Evolutionary conservation across 2,888 invertebrate species (phyloP), one percentile per base, ranked within the genome.

Genomic region (Asteroscopus sphinx): DNA sequence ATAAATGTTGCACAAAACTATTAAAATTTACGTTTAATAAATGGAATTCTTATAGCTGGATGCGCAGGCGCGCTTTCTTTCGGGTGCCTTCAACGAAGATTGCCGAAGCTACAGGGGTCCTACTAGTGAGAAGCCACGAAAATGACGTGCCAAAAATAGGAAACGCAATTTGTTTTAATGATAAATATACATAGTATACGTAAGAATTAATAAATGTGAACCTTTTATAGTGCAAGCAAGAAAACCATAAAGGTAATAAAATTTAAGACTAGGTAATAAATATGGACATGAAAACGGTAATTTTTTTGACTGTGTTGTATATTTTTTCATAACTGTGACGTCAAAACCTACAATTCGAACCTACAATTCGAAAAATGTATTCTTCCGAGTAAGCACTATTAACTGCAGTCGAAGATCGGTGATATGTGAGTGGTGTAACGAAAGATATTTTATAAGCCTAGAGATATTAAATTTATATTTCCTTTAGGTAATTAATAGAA

Each of bases 31-130:
- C 54, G 32, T 70, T 56, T 45, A 41, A 39, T 49, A 42, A 41
- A 46, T 11, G 51, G 44, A 44, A 45, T 68, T 62, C 42, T 60
- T 42, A 54, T 61, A 73, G 72, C 74, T 75, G 78, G 76, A 70
- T 79, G 68, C 61, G 66, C 59, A 56, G 56, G 73, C 75, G 59
- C 68, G 77, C 74, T 80, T 77, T 77, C 69, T 73, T 79, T 77
- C 59, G 64, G 71, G 77, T 80, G 83, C 81, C 75, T 77, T 67
- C 68, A 66, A 62, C 77, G 66, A 73, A 81, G 82, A 84, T 86
- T 85, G 79, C 68, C 71, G 68, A 60, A 84, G 73, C 87, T 71
- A 76, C 84, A 80, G 88, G 88, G 84, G 82, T 80, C 81, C 76
- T 52, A 45, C 21, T 40, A 32, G 17, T 12, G 33, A 39, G 37